phyloP scores from a whole-genome alignment of 2,888 invertebrate species.

The Lepidocyrtinus sp. region DNA sequence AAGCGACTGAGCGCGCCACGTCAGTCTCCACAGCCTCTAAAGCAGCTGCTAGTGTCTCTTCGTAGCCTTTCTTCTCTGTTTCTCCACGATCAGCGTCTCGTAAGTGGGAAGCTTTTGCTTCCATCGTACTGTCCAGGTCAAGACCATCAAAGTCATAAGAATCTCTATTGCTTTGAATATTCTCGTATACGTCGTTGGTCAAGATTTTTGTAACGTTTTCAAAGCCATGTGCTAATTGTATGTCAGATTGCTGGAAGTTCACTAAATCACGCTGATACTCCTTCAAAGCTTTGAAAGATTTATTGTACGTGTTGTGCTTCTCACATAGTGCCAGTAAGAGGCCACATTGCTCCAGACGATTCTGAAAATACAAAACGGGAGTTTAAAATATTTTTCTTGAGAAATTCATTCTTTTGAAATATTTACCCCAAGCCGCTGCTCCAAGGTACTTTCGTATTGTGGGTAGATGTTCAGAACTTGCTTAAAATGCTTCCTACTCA shows the following conservation, averaged over 20 bases:
- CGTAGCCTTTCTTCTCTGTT: conserved; percentile 29
- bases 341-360: conserved; percentile 58
- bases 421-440: conserved; percentile 63
- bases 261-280: neutral
- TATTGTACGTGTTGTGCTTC: conserved; percentile 60
- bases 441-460: conserved; percentile 49
- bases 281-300: conserved; percentile 36
- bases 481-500: conserved; percentile 61
- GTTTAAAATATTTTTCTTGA: too few species aligned
- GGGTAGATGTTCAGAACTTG: conserved; percentile 62
- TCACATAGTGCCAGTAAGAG: conserved; percentile 56
- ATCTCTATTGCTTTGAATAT: neutral
- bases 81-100: neutral
- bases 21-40: conserved; percentile 62
- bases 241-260: neutral
- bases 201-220: conserved; percentile 43
- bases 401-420: neutral
- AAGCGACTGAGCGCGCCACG: conserved; percentile 58
- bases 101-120: neutral
- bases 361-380: conserved; percentile 32
- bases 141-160: conserved; percentile 53
- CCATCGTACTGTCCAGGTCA: conserved; percentile 27
- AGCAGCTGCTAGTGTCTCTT: conserved; percentile 54
- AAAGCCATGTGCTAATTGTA: conserved; percentile 19
- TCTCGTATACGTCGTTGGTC: conserved; percentile 5